phyloP scores from a whole-genome alignment of 1,140 invertebrate species.

The Gerris buenoi region DNA sequence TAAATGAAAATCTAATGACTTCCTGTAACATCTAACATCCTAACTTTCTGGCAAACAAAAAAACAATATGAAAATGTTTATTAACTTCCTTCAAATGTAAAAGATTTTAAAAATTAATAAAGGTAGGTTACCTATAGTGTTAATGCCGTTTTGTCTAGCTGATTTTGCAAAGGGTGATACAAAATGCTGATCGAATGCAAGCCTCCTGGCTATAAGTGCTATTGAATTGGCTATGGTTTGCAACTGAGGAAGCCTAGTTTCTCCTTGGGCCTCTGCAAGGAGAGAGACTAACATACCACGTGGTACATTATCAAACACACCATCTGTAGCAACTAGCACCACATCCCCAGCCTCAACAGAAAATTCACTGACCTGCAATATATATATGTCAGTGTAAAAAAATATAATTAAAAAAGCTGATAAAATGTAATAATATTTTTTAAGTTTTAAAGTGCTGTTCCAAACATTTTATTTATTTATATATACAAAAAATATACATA shows the following conservation, averaged over 20 bases:
- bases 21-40: too few species aligned
- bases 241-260: constrained; percentile 52
- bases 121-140: constrained; percentile 59
- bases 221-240: constrained; percentile 86
- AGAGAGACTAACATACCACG: constrained; percentile 72
- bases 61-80: not conserved
- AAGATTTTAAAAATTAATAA: not conserved
- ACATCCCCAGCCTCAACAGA: constrained; percentile 87
- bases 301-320: constrained; percentile 94
- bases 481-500: too few species aligned
- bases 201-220: constrained; percentile 79
- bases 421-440: too few species aligned
- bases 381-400: too few species aligned
- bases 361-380: constrained; percentile 30
- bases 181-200: constrained; percentile 85
- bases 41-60: too few species aligned
- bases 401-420: too few species aligned
- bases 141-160: constrained; percentile 80
- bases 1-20: too few species aligned
- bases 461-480: too few species aligned
- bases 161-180: constrained; percentile 90
- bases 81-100: not conserved
- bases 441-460: too few species aligned
- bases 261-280: constrained; percentile 40
- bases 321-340: constrained; percentile 89